Conservation (phyloP, 2,113 vertebrate species). For the Eolophus roseicapilla region DNA sequence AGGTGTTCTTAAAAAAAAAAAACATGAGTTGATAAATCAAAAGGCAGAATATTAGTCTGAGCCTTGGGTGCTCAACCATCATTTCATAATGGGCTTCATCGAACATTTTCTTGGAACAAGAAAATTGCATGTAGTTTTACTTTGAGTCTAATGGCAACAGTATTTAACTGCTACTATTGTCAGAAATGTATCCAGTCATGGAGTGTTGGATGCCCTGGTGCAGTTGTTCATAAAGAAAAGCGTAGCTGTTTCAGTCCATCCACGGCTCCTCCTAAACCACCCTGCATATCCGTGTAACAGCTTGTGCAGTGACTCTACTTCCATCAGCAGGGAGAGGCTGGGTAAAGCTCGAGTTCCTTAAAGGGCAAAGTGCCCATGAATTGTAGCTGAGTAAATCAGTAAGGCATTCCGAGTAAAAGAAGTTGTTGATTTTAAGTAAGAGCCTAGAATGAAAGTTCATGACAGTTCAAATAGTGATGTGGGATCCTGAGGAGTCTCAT, state of each 20-base stretch:
- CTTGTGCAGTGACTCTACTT: fast-evolving
- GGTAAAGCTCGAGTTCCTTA: not conserved
- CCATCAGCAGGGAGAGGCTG: not conserved
- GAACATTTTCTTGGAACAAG: not conserved
- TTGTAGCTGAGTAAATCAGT: not conserved
- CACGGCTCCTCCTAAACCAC: not conserved
- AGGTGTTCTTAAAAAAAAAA: not conserved
- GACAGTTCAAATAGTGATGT: not conserved
- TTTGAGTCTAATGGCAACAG: not conserved
- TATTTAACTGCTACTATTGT: not conserved
- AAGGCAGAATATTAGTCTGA: not conserved
- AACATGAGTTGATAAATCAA: not conserved
- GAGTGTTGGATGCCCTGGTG: not conserved
- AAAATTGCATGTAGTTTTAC: not conserved
- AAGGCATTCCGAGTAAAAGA: not conserved
- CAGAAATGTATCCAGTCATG: not conserved
- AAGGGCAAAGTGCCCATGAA: not conserved
- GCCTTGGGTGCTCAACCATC: not conserved
- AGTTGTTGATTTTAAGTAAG: not conserved
- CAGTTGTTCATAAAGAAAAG: not conserved
- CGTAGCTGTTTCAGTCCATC: not conserved
- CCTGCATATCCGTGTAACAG: not conserved
- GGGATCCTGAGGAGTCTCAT: not conserved
- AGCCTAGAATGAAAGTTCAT: not conserved
- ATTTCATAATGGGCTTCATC: not conserved